Evolutionary conservation across 2,888 invertebrate genomes (phyloP), one percentile per base, ranked within the genome.

Genomic region (Meteorus cinctellus): DNA sequence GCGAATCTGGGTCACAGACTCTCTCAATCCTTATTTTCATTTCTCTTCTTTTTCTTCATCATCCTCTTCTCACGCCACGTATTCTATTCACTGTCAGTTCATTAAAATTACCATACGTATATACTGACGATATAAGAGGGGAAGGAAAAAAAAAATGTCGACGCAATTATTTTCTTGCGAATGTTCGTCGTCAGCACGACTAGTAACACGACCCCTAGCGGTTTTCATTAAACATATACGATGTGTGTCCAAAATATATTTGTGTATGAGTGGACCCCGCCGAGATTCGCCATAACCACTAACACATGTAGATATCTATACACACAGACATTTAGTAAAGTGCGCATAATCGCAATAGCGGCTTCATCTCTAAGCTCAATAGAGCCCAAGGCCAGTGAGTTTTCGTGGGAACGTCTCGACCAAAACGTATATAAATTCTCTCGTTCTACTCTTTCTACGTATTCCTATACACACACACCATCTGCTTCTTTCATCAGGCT

Each of bases 321-420:
- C 55, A 48, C 34, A 41, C 41, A 63, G 45, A 19, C 27, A 66
- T 45, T 14, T 24, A 45, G 66, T 24, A 27, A 66, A 41, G 12
- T 31, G 41, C 45, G 36, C 31, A 59, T 19, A 36, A 41, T 59
- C 41, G n/a, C 41, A 55, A 55, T 55, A 31, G 62, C 62, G 62
- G 62, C 27, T 31, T 29, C 62, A 72, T 77, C 69, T 70, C 69
- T 60, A 73, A 72, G 59, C 71, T 63, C 74, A 74, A 80, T 81
- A 66, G 73, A 77, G 78, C 80, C 79, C 85, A 85, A 85, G 85
- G 85, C 82, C 83, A 79, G 68, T 81, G 71, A 77, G 81, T 82
- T 81, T 83, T 78, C 81, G 83, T 85, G 86, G 81, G 84, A 86
- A 86, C 77, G 79, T 78, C 74, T 74, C 75, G 75, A 79, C 75